A percentile compares a stretch with the other conserved stretches of the same genome.
Evolutionary conservation across 2,797 vertebrate species (phyloP).

Genomic region (Podarcis siculus): DNA sequence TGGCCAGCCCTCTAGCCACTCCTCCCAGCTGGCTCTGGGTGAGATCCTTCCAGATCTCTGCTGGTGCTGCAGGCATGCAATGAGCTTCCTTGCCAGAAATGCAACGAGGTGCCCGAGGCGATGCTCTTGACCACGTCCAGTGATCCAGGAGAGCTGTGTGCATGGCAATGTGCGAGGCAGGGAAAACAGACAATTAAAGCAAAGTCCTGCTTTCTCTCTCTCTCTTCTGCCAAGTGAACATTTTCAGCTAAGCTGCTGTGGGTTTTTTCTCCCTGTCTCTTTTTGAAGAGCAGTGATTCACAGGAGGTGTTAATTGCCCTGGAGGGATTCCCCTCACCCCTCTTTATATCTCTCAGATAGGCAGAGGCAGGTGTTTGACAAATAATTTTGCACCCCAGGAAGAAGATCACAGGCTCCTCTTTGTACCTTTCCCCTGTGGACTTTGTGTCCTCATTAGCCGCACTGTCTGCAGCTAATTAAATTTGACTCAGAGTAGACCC

Average conservation of each 20-base stretch:
- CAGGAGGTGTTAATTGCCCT: neutral
- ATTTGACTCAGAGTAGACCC: neutral
- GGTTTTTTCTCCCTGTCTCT: neutral
- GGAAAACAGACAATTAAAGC: conserved; percentile 1
- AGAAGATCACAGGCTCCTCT: neutral
- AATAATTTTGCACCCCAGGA: neutral
- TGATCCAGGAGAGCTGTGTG: neutral
- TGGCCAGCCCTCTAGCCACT: too few relatives aligned
- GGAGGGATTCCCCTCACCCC: neutral
- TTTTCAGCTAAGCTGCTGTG: neutral
- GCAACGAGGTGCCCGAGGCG: too few relatives aligned
- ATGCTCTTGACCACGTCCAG: too few relatives aligned
- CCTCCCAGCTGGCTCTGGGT: too few relatives aligned
- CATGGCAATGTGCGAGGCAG: neutral
- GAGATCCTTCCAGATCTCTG: too few relatives aligned
- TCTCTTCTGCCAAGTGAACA: neutral
- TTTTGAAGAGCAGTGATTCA: neutral
- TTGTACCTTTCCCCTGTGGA: neutral
- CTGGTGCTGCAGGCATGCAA: too few relatives aligned
- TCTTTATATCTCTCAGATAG: neutral
- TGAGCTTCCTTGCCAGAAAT: neutral
- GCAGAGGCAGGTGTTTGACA: neutral
- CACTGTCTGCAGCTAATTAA: neutral
- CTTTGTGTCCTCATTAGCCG: neutral
- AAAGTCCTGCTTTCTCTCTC: neutral